phyloP scores from a whole-genome alignment of 2,113 vertebrate genomes.

The Candoia aspera region DNA sequence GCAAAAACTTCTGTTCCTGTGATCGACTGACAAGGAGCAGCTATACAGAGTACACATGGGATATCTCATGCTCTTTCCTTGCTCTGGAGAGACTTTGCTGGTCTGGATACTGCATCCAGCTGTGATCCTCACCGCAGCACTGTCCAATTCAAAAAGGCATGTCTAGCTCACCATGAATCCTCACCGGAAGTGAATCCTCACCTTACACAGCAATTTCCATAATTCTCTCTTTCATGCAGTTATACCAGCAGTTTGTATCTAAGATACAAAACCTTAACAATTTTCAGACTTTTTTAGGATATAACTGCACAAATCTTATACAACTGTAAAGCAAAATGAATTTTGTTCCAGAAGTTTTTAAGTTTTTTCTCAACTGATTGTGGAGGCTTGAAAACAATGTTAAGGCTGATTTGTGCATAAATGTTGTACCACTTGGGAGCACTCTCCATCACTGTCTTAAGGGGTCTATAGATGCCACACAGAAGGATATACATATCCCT shows the following conservation, averaged over 20 bases:
- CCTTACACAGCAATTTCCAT: neutral
- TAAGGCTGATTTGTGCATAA: neutral
- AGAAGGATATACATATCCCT: neutral
- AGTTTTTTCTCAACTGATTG: slow-evolving; percentile 37
- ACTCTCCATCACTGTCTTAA: neutral
- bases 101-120: too few species aligned
- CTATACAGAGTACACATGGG: too few species aligned
- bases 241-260: neutral
- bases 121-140: too few species aligned
- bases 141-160: too few species aligned
- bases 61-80: too few species aligned
- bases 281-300: neutral
- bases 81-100: too few species aligned
- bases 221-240: neutral
- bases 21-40: too few species aligned
- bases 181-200: too few species aligned
- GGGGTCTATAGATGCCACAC: neutral
- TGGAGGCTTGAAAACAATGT: slow-evolving; percentile 27
- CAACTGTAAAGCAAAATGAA: slow-evolving; percentile 27
- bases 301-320: neutral
- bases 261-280: neutral
- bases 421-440: neutral
- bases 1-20: too few species aligned
- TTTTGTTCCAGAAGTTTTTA: slow-evolving; percentile 3
- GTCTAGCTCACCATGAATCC: too few species aligned